A percentile compares a stretch with the other conserved stretches of the same genome.
Conservation (phyloP, 2,888 invertebrate genomes). For the Drosophila kuntzei region DNA sequence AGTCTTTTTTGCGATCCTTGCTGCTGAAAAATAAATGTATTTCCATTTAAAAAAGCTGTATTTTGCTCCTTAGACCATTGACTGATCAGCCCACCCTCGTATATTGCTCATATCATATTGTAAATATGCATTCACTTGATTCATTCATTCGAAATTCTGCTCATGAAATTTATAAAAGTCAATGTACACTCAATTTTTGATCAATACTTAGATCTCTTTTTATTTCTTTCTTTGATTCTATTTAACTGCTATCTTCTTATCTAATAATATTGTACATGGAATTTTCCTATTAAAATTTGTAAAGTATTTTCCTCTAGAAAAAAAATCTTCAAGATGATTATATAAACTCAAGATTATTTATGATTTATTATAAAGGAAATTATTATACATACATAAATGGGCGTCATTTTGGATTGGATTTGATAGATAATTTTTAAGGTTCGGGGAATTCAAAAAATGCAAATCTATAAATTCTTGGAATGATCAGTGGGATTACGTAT, state of each 20-base stretch:
- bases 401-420: no score
- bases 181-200: not conserved
- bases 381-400: not conserved
- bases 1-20: no score
- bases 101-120: not conserved
- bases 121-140: not conserved
- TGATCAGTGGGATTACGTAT: constrained; percentile 10
- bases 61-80: not conserved
- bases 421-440: no score
- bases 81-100: not conserved
- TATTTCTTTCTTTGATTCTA: not conserved
- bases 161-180: not conserved
- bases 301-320: no score
- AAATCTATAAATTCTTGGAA: not conserved
- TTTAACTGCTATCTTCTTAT: not conserved
- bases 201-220: not conserved
- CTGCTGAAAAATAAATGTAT: no score
- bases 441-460: no score
- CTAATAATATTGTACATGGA: not conserved
- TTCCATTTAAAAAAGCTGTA: no score
- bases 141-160: not conserved
- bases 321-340: no score
- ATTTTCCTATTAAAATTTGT: not conserved
- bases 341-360: not conserved
- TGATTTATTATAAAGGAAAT: not conserved